Conservation (phyloP, 2,797 vertebrate species). For the Setipinna tenuifilis region DNA sequence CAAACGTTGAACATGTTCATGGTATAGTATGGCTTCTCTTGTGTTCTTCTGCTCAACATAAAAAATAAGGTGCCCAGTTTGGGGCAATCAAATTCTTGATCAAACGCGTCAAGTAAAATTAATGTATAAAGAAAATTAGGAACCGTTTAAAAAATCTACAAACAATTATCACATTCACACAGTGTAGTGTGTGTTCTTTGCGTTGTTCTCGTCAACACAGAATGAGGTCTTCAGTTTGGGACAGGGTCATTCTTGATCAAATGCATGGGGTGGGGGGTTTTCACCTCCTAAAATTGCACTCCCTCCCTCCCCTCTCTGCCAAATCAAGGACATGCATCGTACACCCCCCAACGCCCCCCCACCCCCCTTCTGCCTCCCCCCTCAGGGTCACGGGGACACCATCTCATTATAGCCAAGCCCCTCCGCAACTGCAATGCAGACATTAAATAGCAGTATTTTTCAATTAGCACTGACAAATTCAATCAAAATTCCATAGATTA, state of each 20-base stretch:
- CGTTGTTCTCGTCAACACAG: background rate
- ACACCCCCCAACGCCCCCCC: constrained; percentile 27
- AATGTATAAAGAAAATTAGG: too few species aligned
- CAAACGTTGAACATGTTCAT: too few species aligned
- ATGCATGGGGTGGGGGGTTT: background rate
- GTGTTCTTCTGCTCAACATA: too few species aligned
- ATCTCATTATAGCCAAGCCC: constrained; percentile 86
- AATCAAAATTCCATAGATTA: constrained; percentile 99
- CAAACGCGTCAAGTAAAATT: too few species aligned
- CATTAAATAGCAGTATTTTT: constrained; percentile 99
- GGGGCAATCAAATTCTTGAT: too few species aligned
- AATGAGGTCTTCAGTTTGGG: background rate
- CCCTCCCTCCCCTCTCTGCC: constrained; percentile 34
- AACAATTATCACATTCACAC: too few species aligned
- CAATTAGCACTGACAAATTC: constrained; percentile 99
- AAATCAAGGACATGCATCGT: constrained; percentile 57
- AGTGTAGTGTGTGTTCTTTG: background rate
- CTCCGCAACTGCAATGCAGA: constrained; percentile 87
- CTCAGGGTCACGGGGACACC: constrained; percentile 85
- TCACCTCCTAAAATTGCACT: constrained; percentile 41
- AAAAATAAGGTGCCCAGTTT: too few species aligned
- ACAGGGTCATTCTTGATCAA: background rate
- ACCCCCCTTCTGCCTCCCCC: constrained; percentile 30
- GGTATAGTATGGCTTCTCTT: too few species aligned
- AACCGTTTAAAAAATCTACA: too few species aligned